phyloP scores from a whole-genome alignment of 2,888 invertebrate genomes.

The Boloria euphrosyne region DNA sequence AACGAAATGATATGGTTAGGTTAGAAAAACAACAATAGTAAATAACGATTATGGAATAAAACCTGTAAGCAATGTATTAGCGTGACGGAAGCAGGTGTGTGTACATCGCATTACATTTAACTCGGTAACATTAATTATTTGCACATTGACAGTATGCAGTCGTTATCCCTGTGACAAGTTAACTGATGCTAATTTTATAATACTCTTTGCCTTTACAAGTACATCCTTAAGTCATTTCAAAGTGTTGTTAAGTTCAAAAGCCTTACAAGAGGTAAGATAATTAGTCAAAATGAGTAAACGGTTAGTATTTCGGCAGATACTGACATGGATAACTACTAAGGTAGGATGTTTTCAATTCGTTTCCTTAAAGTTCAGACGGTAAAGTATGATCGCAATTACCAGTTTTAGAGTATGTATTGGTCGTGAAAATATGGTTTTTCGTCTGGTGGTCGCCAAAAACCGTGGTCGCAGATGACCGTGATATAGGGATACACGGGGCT shows the following conservation, averaged over 20 bases:
- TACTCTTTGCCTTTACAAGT: background rate
- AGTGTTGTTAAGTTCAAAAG: background rate
- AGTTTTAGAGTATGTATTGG: too few relatives aligned
- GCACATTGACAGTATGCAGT: slow-evolving; percentile 20
- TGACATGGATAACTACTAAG: too few relatives aligned
- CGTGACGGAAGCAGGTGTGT: slow-evolving; percentile 33
- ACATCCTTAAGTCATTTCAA: background rate
- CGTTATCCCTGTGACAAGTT: slow-evolving; percentile 20
- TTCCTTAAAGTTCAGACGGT: too few relatives aligned
- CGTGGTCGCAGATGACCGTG: too few relatives aligned
- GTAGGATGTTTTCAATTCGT: too few relatives aligned
- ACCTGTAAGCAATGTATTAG: slow-evolving; percentile 12
- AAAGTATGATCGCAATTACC: too few relatives aligned
- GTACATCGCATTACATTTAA: slow-evolving; percentile 24
- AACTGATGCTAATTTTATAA: slow-evolving; percentile 4
- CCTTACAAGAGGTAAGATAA: too few relatives aligned
- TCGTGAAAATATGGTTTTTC: too few relatives aligned
- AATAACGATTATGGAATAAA: slow-evolving; percentile 12
- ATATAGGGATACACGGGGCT: too few relatives aligned
- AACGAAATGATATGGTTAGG: background rate
- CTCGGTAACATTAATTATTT: slow-evolving; percentile 26
- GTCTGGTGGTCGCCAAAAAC: too few relatives aligned
- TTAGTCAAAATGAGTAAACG: too few relatives aligned
- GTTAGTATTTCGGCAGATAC: too few relatives aligned
- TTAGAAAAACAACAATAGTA: background rate